Evolutionary conservation across 2,888 invertebrate species (phyloP).

Genomic region (Hydroisotoma schaefferi): DNA sequence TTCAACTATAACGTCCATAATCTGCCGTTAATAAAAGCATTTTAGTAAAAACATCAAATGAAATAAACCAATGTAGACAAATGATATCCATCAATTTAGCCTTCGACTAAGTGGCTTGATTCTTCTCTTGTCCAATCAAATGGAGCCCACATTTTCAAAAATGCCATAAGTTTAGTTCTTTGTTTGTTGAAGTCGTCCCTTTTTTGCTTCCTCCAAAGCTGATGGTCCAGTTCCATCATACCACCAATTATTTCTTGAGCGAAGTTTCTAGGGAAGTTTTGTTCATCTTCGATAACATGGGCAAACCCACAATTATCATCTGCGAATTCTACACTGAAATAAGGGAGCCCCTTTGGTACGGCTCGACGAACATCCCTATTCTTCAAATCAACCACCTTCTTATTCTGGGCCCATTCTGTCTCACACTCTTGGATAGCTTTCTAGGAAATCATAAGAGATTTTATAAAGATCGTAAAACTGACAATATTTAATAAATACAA

Average conservation of each 20-base stretch:
- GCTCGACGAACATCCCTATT: constrained; percentile 70
- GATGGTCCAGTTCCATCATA: constrained; percentile 82
- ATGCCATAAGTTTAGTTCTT: constrained; percentile 69
- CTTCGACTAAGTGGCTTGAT: no score
- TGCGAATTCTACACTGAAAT: constrained; percentile 92
- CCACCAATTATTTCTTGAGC: constrained; percentile 95
- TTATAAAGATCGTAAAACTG: neutral
- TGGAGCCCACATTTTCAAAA: constrained; percentile 63
- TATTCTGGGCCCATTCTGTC: constrained; percentile 91
- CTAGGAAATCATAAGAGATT: constrained; percentile 51
- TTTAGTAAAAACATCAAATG: no score
- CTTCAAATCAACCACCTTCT: constrained; percentile 74
- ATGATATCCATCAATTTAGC: no score
- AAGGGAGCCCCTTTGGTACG: constrained; percentile 89
- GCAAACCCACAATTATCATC: constrained; percentile 81
- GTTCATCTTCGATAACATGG: constrained; percentile 93
- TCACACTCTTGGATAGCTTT: constrained; percentile 95
- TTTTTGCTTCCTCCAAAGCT: constrained; percentile 77
- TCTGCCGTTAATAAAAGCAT: no score
- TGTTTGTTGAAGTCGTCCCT: constrained; percentile 71
- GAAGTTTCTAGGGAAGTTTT: constrained; percentile 79
- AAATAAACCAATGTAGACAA: no score
- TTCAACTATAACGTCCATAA: no score
- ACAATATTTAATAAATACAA: neutral
- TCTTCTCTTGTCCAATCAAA: constrained; percentile 43